Percentiles rank a stretch among this genome's conserved stretches.
Conservation (phyloP, 2,797 vertebrate species). For the Syndactyla subalaris region DNA sequence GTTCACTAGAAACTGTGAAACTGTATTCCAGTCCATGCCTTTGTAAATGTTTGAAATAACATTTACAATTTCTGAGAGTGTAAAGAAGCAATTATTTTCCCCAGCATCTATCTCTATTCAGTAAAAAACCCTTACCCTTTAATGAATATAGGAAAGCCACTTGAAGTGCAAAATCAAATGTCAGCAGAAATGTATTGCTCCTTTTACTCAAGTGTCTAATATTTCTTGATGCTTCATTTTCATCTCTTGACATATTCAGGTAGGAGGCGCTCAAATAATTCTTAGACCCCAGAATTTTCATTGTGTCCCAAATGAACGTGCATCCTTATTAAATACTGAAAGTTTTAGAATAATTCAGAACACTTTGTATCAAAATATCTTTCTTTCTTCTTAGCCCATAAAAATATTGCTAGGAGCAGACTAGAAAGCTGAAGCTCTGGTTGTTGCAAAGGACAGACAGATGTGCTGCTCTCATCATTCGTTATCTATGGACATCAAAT, state of each 20-base stretch:
- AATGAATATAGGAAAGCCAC: not conserved
- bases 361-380: not conserved
- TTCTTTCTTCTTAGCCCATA: not conserved
- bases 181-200: not conserved
- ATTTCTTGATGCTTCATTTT: not conserved
- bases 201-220: not conserved
- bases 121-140: not conserved
- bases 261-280: not conserved
- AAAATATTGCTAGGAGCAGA: not conserved
- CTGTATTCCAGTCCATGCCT: not conserved
- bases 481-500: fast-evolving
- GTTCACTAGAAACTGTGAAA: not conserved
- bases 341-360: not conserved
- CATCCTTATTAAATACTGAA: not conserved
- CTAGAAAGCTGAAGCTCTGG: not conserved
- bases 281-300: not conserved
- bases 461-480: not conserved
- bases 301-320: not conserved
- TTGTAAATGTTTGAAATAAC: not conserved
- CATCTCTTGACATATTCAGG: not conserved
- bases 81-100: not conserved
- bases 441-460: not conserved
- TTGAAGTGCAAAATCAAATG: not conserved
- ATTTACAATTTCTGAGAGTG: not conserved
- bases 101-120: not conserved